Percentiles rank a stretch among this genome's conserved stretches.
These are phyloP conservation scores for Chymomyza amoena DNA, from an alignment of 2,888 invertebrate genomes.

Conservation along the genomic window DNA sequence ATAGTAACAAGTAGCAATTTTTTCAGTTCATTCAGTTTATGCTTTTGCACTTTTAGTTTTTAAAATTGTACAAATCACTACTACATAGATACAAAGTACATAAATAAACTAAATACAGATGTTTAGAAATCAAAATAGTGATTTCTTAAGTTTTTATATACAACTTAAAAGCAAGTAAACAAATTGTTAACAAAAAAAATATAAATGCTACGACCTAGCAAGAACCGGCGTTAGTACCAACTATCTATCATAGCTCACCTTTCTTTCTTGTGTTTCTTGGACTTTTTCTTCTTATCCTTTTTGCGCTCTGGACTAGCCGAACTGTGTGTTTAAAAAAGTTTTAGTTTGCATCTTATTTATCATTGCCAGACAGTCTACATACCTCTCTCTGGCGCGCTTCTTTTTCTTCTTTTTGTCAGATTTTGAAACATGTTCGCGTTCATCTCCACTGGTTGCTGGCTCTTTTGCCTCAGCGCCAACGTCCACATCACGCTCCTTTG, in stretches of 20 bases:
- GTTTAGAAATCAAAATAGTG: conserved; percentile 12
- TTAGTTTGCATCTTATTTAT: background rate
- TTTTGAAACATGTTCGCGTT: conserved; percentile 72
- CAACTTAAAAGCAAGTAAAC: conserved; percentile 10
- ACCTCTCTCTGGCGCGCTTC: conserved; percentile 82
- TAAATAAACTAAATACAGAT: conserved; percentile 28
- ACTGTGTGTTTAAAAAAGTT: conserved; percentile 76
- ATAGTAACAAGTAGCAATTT: conserved; percentile 62
- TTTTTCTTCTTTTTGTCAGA: conserved; percentile 84
- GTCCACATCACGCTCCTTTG: conserved; percentile 80
- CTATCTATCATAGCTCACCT: conserved; percentile 80
- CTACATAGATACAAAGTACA: background rate
- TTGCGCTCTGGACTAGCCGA: conserved; percentile 86
- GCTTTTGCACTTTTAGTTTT: conserved; percentile 16
- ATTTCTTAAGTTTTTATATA: conserved; percentile 19
- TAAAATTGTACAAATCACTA: background rate
- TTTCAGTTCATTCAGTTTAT: conserved; percentile 43
- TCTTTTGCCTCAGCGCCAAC: conserved; percentile 67
- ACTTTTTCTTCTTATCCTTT: conserved; percentile 88
- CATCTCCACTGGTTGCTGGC: conserved; percentile 75
- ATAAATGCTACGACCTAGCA: conserved; percentile 46
- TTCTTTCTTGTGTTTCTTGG: conserved; percentile 87
- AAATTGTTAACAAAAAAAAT: conserved; percentile 24
- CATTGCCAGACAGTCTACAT: background rate
- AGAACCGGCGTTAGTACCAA: conserved; percentile 41